Evolutionary conservation across 2,797 vertebrate genomes (phyloP).

Genomic region (Acropternis orthonyx): DNA sequence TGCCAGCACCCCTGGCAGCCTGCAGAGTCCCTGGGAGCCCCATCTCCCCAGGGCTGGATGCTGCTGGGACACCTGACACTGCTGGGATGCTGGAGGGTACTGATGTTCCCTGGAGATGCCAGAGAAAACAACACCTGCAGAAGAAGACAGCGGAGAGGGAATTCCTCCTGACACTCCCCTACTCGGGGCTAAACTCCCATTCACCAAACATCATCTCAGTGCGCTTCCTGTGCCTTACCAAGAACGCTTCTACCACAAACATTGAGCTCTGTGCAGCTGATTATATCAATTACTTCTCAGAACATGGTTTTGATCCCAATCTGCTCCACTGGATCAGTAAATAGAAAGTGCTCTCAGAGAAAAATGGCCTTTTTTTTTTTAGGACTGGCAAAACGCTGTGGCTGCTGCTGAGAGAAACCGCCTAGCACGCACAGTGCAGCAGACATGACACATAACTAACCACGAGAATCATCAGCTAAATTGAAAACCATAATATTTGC

Average conservation of each 20-base stretch:
- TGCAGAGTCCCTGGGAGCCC: neutral
- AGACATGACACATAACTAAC: constrained; percentile 63
- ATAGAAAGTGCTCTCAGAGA: constrained; percentile 72
- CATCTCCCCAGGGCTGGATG: neutral
- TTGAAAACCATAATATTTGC: constrained; percentile 72
- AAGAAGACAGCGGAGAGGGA: neutral
- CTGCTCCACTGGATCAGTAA: constrained; percentile 76
- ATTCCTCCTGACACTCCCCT: neutral
- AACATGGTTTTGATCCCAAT: constrained; percentile 70
- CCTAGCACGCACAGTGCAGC: constrained; percentile 7
- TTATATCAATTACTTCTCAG: constrained; percentile 73
- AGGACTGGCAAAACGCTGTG: constrained; percentile 62
- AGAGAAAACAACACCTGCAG: neutral
- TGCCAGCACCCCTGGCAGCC: neutral
- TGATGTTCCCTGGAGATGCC: neutral
- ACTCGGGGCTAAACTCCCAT: fast-evolving
- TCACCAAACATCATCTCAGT: fast-evolving
- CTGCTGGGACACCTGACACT: neutral
- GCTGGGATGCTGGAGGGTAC: neutral
- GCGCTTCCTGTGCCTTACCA: neutral
- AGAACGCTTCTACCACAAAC: neutral
- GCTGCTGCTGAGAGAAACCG: constrained; percentile 64
- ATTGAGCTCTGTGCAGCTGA: constrained; percentile 38
- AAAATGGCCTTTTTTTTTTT: constrained; percentile 61
- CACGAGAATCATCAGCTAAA: constrained; percentile 71